phyloP scores from a whole-genome alignment of 2,888 invertebrate genomes.

The Philereme vetulata region DNA sequence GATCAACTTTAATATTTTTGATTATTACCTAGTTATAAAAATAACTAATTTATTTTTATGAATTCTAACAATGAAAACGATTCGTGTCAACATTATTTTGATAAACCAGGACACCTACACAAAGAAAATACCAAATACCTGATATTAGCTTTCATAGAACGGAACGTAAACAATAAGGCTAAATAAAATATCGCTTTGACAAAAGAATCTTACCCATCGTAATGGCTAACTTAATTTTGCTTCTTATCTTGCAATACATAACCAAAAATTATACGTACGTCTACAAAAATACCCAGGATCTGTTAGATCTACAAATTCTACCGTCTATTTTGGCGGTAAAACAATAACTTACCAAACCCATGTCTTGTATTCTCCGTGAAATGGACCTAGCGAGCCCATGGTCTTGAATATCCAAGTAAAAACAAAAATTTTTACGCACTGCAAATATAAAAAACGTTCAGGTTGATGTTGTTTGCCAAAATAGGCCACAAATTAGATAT shows the following conservation, averaged over 20 bases:
- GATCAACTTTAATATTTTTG: neutral
- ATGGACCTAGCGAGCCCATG: conserved; percentile 86
- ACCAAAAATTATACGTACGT: conserved; percentile 48
- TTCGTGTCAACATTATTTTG: too few species aligned
- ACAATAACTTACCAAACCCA: conserved; percentile 86
- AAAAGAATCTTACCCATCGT: neutral
- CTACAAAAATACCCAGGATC: neutral
- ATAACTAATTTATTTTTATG: too few species aligned
- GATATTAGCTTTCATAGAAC: conserved; percentile 34
- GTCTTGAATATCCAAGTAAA: conserved; percentile 91
- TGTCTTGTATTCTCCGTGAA: conserved; percentile 87
- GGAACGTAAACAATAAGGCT: conserved; percentile 49
- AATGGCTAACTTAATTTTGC: conserved; percentile 40
- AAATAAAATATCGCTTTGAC: conserved; percentile 27
- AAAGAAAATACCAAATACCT: too few species aligned
- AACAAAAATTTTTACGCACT: conserved; percentile 86
- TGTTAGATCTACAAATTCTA: too few species aligned
- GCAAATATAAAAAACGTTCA: conserved; percentile 46
- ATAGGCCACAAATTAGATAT: conserved; percentile 46
- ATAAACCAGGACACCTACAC: too few species aligned
- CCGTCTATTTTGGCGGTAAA: conserved; percentile 60
- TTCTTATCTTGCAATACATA: conserved; percentile 47
- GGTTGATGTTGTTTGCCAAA: conserved; percentile 17
- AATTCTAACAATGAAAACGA: too few species aligned
- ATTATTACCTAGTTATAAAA: neutral